Base-by-base conservation (phyloP, 2,888 invertebrate genomes). In the Spilosoma lubricipeda region DNA sequence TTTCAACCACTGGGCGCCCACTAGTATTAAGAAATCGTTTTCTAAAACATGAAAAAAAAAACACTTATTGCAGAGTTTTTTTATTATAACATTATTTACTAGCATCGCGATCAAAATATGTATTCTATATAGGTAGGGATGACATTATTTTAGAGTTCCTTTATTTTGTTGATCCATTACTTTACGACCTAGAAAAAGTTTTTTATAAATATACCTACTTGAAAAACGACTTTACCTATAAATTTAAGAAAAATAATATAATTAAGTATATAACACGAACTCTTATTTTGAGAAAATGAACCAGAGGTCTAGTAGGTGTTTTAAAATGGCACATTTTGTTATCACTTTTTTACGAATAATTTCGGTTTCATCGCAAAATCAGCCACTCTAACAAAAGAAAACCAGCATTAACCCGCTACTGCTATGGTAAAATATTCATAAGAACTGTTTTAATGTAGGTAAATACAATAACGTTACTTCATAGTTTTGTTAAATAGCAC, bases 401-500 rank as follows among this genome's bases (percentile, higher is more conserved):
- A 13, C n/a, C 33, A 52, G 23, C 23, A 71, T 77, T 79, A 79
- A 72, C 81, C 81, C 78, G 72, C 42, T 67, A 76, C 70, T 65
- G 70, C 83, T 64, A 73, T 63, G 20, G 27, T 27, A 36, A 30
- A 74, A 73, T 63, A 30, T 48, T 11, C 48, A 11, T 48, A 42
- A 18, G 27, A 45, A 13, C 3, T 27, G 0, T 13, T 13, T 15
- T 30, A 63, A 63, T 30, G 27, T 59, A n/a, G 9, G 11, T 11
- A 30, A 15, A 30, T 30, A 15, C 5, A 30, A 42, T 30, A 33
- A 64, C 63, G 15, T 69, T 52, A 1, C 52, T 52, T 64, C 64
- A 64, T 23, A 39, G 13, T 69, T 52, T 73, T 27, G 73, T 70
- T 70, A 80, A 75, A 7, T 82, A 79, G 80, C 84, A 83, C 77